Conservation (phyloP, 2,113 vertebrate species). For the Furnarius figulus region DNA sequence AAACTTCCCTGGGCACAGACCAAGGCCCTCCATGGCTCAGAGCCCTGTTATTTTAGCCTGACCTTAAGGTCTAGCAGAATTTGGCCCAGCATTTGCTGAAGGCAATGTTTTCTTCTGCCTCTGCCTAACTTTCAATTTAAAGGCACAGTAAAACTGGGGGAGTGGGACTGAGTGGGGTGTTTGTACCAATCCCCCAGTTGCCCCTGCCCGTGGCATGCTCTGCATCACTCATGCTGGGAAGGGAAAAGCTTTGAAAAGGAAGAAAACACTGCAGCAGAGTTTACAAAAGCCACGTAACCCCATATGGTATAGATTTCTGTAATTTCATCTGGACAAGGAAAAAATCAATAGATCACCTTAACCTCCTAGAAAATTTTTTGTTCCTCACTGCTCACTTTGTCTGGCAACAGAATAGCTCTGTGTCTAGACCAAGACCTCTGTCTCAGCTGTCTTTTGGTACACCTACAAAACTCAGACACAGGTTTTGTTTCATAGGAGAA, state of each 20-base stretch:
- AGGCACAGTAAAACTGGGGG: not conserved
- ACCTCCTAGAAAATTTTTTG: not conserved
- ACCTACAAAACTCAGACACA: not conserved
- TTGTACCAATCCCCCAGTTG: rapidly evolving
- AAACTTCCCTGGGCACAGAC: not conserved
- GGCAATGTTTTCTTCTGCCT: not conserved
- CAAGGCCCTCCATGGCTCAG: not conserved
- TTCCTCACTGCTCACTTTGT: not conserved
- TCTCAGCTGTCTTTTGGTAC: not conserved
- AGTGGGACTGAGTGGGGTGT: not conserved
- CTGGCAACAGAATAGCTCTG: not conserved
- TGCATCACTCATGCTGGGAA: not conserved
- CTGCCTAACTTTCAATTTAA: not conserved
- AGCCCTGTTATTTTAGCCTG: not conserved
- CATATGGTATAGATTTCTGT: not conserved
- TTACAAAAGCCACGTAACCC: not conserved
- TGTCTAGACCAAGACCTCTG: not conserved
- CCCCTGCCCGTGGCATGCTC: not conserved
- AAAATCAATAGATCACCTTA: not conserved
- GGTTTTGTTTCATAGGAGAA: not conserved
- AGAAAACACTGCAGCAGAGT: not conserved
- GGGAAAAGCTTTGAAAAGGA: not conserved
- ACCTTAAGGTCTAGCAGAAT: not conserved
- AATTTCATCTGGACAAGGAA: not conserved
- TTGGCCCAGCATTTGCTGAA: not conserved